These are phyloP conservation scores for Pycnomerus fuliginosus DNA, from an alignment of 2,888 invertebrate genomes.

Conservation along the genomic window DNA sequence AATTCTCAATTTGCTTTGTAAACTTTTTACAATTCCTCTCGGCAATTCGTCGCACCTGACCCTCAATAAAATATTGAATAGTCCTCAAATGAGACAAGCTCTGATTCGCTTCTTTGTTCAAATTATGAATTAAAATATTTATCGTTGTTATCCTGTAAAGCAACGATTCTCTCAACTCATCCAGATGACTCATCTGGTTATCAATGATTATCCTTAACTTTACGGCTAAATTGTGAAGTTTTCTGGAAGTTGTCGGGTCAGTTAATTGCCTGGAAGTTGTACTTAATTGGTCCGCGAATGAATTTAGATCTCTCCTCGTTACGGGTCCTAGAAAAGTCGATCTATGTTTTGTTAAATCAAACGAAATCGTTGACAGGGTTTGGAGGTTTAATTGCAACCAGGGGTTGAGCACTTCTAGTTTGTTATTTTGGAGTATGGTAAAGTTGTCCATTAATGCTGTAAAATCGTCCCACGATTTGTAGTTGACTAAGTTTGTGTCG, in stretches of 20 bases:
- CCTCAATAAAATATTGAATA: constrained; percentile 75
- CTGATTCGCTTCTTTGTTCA: constrained; percentile 71
- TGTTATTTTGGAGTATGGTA: constrained; percentile 54
- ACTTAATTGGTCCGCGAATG: constrained; percentile 66
- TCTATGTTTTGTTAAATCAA: constrained; percentile 60
- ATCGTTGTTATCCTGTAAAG: constrained; percentile 75
- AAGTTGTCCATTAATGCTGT: constrained; percentile 58
- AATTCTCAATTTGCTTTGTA: constrained; percentile 36
- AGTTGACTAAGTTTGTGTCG: constrained; percentile 67
- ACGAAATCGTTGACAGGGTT: constrained; percentile 56
- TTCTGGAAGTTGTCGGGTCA: constrained; percentile 69
- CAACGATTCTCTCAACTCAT: constrained; percentile 68
- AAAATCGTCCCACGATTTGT: constrained; percentile 64
- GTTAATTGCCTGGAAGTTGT: constrained; percentile 67
- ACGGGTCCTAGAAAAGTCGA: constrained; percentile 62
- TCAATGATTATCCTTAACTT: constrained; percentile 64
- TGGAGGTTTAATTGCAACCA: constrained; percentile 60
- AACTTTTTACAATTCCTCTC: constrained; percentile 52
- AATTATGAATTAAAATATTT: constrained; percentile 71
- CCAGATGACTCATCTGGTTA: constrained; percentile 67
- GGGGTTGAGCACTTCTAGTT: constrained; percentile 60
- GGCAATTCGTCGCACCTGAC: constrained; percentile 69
- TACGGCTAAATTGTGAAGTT: constrained; percentile 68
- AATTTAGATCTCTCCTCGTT: constrained; percentile 63
- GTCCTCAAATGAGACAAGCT: constrained; percentile 72